Percentiles rank a stretch among this genome's conserved stretches.
phyloP scores from a whole-genome alignment of 92 coral and sea anemone species.

The Phymanthus crucifer region DNA sequence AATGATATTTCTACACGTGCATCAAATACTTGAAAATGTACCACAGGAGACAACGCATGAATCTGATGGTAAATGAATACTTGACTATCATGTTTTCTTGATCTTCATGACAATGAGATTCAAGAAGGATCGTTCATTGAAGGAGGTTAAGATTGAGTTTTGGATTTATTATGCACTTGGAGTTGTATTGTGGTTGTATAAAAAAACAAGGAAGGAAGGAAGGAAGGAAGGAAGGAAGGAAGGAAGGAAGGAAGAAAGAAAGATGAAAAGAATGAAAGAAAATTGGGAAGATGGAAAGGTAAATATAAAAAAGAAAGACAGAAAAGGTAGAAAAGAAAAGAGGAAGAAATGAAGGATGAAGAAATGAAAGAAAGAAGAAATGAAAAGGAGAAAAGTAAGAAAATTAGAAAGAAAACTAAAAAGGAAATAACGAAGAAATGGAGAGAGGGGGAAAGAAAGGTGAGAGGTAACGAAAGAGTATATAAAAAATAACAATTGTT shows the following conservation, averaged over 20 bases:
- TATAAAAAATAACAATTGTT: too few relatives aligned
- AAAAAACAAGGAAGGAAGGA: neutral
- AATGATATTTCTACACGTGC: slow-evolving; percentile 55
- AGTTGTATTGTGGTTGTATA: neutral
- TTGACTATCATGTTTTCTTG: too few relatives aligned
- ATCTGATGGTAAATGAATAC: slow-evolving; percentile 49
- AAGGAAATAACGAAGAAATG: neutral
- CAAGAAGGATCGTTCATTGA: too few relatives aligned
- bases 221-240: neutral
- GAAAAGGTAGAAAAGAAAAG: neutral
- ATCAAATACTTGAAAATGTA: slow-evolving; percentile 46
- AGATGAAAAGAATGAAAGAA: neutral
- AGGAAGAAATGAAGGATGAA: neutral
- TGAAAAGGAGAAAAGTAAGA: too few relatives aligned
- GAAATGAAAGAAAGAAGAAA: neutral
- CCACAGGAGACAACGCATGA: slow-evolving; percentile 43
- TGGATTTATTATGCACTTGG: too few relatives aligned
- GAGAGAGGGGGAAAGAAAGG: neutral
- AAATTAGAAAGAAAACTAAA: too few relatives aligned
- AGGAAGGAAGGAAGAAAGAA: neutral
- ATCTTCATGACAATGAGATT: too few relatives aligned
- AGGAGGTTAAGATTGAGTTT: too few relatives aligned
- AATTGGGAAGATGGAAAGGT: too few relatives aligned
- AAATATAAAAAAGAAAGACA: too few relatives aligned
- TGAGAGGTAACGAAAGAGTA: too few relatives aligned